A percentile compares a stretch with the other conserved stretches of the same genome.
phyloP scores from a whole-genome alignment of 1,140 invertebrate genomes.

The Lepidurus arcticus region DNA sequence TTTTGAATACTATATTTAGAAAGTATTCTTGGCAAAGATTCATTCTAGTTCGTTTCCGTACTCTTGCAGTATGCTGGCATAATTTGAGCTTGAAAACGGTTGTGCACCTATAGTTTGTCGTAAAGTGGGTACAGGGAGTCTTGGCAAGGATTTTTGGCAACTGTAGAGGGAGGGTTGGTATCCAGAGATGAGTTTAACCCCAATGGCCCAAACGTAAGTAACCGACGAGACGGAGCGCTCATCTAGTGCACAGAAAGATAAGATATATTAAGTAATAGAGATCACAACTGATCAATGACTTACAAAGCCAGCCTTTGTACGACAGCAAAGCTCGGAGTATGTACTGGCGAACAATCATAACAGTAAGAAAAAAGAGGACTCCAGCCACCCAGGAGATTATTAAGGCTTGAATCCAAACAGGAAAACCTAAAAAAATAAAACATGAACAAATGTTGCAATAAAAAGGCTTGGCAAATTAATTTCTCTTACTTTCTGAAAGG shows the following conservation, averaged over 20 bases:
- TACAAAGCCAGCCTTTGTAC: constrained; percentile 48
- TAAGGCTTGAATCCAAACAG: constrained; percentile 41
- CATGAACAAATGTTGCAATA: constrained; percentile 32
- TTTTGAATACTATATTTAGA: no score
- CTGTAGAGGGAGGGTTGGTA: constrained; percentile 49
- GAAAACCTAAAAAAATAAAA: constrained; percentile 41
- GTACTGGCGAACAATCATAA: constrained; percentile 46
- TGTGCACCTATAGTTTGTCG: constrained; percentile 41
- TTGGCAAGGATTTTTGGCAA: constrained; percentile 48
- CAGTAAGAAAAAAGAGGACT: constrained; percentile 44
- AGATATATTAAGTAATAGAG: background rate
- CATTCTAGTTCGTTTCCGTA: no score
- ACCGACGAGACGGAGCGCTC: constrained; percentile 44
- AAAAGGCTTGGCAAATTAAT: background rate
- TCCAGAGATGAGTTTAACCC: constrained; percentile 47
- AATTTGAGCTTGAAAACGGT: background rate
- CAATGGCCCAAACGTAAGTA: constrained; percentile 46
- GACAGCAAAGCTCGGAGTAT: constrained; percentile 44
- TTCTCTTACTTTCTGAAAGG: background rate
- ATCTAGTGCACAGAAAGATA: constrained; percentile 41
- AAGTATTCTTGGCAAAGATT: no score
- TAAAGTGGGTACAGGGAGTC: constrained; percentile 48
- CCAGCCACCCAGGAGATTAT: constrained; percentile 42
- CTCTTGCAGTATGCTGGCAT: no score
- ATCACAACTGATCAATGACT: constrained; percentile 37